These are phyloP conservation scores for Myiotriccus ornatus DNA, from an alignment of 2,797 vertebrate species.

Conservation along the genomic window DNA sequence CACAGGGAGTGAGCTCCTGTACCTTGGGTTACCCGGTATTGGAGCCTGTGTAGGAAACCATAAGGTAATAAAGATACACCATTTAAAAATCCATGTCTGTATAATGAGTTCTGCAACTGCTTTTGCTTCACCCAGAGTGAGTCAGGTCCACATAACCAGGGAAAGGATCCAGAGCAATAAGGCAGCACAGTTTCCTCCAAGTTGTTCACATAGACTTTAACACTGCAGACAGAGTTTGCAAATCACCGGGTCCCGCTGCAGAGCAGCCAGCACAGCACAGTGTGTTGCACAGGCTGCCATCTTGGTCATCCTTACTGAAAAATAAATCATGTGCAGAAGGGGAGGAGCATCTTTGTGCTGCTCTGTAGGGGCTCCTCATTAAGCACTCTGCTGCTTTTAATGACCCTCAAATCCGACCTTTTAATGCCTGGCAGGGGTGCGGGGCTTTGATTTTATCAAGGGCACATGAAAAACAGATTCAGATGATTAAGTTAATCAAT, in stretches of 20 bases:
- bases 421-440: background rate
- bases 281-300: background rate
- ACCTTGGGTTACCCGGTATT: background rate
- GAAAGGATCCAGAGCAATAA: background rate
- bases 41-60: background rate
- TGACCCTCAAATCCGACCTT: conserved; percentile 14
- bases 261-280: background rate
- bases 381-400: background rate
- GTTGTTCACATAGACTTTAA: background rate
- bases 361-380: background rate
- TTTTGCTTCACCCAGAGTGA: background rate
- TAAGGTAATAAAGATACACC: background rate
- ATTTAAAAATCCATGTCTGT: conserved; percentile 28
- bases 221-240: background rate
- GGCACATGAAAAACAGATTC: conserved; percentile 11
- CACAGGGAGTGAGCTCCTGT: background rate
- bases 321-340: background rate
- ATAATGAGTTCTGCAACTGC: background rate
- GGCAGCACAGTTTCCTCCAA: background rate
- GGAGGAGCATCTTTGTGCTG: background rate
- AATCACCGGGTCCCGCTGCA: background rate
- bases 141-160: background rate
- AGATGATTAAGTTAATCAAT: conserved; percentile 27
- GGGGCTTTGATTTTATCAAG: conserved; percentile 1
- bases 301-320: conserved; percentile 25